Evolutionary conservation across 2,113 vertebrate species (phyloP).

Genomic region (Cygnus atratus): DNA sequence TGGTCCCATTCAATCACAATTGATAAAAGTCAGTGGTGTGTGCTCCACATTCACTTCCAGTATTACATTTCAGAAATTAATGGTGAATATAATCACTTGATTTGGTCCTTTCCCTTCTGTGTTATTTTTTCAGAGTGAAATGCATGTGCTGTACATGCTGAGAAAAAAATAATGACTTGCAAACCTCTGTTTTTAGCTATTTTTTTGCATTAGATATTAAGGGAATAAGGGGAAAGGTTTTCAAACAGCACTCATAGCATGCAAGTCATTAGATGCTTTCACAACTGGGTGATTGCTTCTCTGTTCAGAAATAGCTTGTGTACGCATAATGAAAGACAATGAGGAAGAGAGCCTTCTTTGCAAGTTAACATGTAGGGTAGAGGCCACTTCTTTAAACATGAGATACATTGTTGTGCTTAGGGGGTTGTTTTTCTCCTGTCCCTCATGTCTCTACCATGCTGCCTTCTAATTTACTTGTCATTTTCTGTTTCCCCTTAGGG

Average conservation of each 20-base stretch:
- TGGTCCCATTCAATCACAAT: accelerated
- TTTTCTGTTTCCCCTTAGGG: slow-evolving; percentile 76
- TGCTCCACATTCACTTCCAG: neutral
- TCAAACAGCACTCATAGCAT: neutral
- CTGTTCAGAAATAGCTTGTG: neutral
- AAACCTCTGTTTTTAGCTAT: neutral
- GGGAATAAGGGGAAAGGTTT: neutral
- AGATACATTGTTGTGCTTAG: neutral
- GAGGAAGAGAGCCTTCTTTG: neutral
- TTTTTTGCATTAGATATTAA: neutral
- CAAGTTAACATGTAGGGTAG: neutral
- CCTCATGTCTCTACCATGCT: neutral
- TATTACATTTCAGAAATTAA: neutral
- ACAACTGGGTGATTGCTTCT: neutral
- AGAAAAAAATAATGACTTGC: neutral
- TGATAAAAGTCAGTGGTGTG: neutral
- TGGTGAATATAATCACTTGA: neutral
- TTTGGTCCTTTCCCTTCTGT: neutral
- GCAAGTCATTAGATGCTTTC: neutral
- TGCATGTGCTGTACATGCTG: neutral
- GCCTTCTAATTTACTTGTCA: neutral
- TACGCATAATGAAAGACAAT: neutral
- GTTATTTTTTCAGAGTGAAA: neutral
- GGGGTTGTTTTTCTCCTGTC: neutral
- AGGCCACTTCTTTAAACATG: neutral